These are phyloP conservation scores for Phoxinus dragarum DNA, from an alignment of 2,797 vertebrate genomes.

Conservation along the genomic window DNA sequence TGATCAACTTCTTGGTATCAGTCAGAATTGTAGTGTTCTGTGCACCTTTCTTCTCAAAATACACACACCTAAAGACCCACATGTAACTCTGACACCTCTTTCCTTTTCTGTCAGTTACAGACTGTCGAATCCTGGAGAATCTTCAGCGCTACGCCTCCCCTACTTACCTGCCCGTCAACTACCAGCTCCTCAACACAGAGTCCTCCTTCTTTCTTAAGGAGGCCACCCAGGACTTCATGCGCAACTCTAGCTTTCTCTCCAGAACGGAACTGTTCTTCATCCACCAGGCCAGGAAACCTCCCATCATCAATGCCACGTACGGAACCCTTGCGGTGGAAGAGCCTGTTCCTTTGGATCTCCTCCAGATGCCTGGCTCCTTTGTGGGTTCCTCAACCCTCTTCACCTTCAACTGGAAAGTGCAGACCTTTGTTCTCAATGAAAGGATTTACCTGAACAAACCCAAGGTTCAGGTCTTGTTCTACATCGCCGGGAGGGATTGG, in stretches of 20 bases:
- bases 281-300: constrained; percentile 83
- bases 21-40: background rate
- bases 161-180: constrained; percentile 92
- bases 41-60: background rate
- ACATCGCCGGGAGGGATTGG: constrained; percentile 84
- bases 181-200: constrained; percentile 84
- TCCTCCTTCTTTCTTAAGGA: constrained; percentile 91
- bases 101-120: constrained; percentile 74
- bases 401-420: constrained; percentile 86
- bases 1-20: background rate
- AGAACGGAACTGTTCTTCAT: constrained; percentile 89
- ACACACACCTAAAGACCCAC: background rate
- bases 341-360: constrained; percentile 83
- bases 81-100: constrained; percentile 28
- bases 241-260: constrained; percentile 89
- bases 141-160: constrained; percentile 86
- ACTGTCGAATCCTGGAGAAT: constrained; percentile 82
- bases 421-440: constrained; percentile 82
- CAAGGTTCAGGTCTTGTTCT: constrained; percentile 85
- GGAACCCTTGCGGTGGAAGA: constrained; percentile 88
- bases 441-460: constrained; percentile 81
- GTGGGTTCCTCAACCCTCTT: constrained; percentile 80
- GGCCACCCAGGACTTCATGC: constrained; percentile 86
- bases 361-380: constrained; percentile 76
- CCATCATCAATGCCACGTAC: constrained; percentile 86